Evolutionary conservation across 2,113 vertebrate species (phyloP), one percentile per base, ranked within the genome.

Genomic region (Prietella phreatophila): DNA sequence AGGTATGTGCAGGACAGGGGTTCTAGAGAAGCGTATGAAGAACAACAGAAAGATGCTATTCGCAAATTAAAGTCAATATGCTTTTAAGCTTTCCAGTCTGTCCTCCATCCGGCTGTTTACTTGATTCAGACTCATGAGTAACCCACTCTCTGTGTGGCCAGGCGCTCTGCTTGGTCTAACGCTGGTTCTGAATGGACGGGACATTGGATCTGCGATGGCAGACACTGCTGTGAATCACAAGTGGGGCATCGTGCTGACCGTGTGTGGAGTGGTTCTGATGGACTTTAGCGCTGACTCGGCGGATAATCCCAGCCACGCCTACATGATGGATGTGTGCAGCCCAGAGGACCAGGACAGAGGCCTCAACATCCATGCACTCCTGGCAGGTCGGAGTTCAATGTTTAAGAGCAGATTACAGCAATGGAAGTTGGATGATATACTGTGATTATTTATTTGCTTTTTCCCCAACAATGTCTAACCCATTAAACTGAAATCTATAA

Each of bases 291-390:
- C 98, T 0, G 98, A 99, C 93, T 99, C 98, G 0, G 97, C 98
- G 0, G 98, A 99, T 91, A 99, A 97, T 91, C 98, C 98, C 9
- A 99, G 97, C 89, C 98, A 99, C 0, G 98, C 98, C 39, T 99
- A 99, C 93, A 99, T 99, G 98, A 99, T 99, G 98, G 98, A 99
- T 2, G 97, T 99, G 7, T 99, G 98, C 90, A 94, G 97, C 90
- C 97, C 98, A 0, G 96, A 95, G 36, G 98, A 99, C 92, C 98
- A 99, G 93, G 98, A 99, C 91, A 93, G 98, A 1, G 98, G 98
- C 7, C 96, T 99, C 60, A 99, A 98, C 91, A 97, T 99, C 88
- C 98, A 99, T 0, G 98, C 98, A 0, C 93, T 99, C 53, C 94
- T 99, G 89, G 97, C 97, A 92, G 98, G 98, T 98, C 92, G 58